phyloP scores from a whole-genome alignment of 2,888 invertebrate species.

The Abrostola triplasia region DNA sequence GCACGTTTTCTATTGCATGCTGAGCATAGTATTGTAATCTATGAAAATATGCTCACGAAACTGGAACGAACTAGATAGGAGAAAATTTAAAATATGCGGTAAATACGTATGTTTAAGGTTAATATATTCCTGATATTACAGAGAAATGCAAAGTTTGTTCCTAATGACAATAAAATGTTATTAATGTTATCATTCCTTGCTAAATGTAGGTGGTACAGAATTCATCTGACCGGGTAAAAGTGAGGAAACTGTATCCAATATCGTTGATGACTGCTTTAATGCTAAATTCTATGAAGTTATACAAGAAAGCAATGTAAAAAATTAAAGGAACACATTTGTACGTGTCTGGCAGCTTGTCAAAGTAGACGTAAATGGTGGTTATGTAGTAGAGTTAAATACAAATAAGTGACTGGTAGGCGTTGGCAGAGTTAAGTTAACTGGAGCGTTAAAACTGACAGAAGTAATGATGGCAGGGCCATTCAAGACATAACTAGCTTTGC shows the following conservation, averaged over 20 bases:
- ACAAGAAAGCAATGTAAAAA: neutral
- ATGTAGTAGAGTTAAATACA: neutral
- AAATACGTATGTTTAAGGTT: conserved; percentile 38
- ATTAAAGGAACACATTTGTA: neutral
- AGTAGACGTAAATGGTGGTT: conserved; percentile 1
- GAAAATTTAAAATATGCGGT: conserved; percentile 48
- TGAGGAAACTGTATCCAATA: conserved; percentile 8
- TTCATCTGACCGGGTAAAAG: conserved; percentile 6
- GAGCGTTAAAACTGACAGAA: conserved; percentile 11
- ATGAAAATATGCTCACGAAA: conserved; percentile 60
- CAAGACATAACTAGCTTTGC: neutral
- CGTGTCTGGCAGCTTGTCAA: neutral
- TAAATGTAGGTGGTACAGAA: conserved; percentile 10
- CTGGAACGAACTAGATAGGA: conserved; percentile 49
- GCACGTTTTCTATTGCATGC: conserved; percentile 41
- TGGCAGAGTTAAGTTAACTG: conserved; percentile 7
- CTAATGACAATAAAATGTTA: conserved; percentile 24
- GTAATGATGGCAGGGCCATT: neutral
- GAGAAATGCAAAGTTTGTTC: conserved; percentile 18
- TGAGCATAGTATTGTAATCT: conserved; percentile 47
- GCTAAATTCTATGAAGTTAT: neutral
- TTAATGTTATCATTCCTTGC: conserved; percentile 24
- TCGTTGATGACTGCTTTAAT: conserved; percentile 11
- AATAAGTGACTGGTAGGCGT: conserved; percentile 1
- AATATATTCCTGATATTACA: conserved; percentile 44